phyloP scores from a whole-genome alignment of 2,888 invertebrate genomes.

The Tyria jacobaeae region DNA sequence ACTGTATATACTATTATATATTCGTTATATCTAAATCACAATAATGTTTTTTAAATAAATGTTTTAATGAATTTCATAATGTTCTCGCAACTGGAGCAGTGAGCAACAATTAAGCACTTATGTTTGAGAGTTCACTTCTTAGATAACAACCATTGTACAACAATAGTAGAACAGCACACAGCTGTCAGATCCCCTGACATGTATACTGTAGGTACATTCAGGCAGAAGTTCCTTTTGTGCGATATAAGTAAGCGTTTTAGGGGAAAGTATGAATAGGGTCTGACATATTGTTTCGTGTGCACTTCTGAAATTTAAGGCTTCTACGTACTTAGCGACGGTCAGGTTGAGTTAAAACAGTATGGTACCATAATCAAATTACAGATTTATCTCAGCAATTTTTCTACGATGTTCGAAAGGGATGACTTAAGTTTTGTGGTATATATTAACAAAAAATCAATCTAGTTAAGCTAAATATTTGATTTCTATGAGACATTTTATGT shows the following conservation, averaged over 20 bases:
- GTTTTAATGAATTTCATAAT: slow-evolving; percentile 24
- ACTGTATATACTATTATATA: too few relatives aligned
- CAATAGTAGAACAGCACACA: slow-evolving; percentile 50
- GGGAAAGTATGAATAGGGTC: slow-evolving; percentile 65
- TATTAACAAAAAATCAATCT: neutral
- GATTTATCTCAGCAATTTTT: slow-evolving; percentile 1
- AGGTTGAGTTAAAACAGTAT: slow-evolving; percentile 34
- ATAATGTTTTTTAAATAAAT: too few relatives aligned
- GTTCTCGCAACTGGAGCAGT: slow-evolving; percentile 27
- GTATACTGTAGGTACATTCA: slow-evolving; percentile 50
- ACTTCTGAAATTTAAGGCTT: slow-evolving; percentile 59
- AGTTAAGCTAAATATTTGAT: neutral
- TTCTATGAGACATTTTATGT: too few relatives aligned
- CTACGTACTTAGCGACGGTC: slow-evolving; percentile 44
- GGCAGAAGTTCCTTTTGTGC: slow-evolving; percentile 61
- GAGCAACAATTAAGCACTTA: slow-evolving; percentile 50
- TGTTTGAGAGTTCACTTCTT: slow-evolving; percentile 40
- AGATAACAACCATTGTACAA: slow-evolving; percentile 59
- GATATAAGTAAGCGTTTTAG: slow-evolving; percentile 55
- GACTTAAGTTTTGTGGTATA: neutral
- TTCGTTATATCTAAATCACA: too few relatives aligned
- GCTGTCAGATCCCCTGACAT: slow-evolving; percentile 51
- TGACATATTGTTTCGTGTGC: slow-evolving; percentile 63
- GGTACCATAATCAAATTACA: slow-evolving; percentile 3
- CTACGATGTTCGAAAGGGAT: too few relatives aligned